Evolutionary conservation across 2,113 vertebrate species (phyloP).

Genomic region (Pseudopipra pipra): DNA sequence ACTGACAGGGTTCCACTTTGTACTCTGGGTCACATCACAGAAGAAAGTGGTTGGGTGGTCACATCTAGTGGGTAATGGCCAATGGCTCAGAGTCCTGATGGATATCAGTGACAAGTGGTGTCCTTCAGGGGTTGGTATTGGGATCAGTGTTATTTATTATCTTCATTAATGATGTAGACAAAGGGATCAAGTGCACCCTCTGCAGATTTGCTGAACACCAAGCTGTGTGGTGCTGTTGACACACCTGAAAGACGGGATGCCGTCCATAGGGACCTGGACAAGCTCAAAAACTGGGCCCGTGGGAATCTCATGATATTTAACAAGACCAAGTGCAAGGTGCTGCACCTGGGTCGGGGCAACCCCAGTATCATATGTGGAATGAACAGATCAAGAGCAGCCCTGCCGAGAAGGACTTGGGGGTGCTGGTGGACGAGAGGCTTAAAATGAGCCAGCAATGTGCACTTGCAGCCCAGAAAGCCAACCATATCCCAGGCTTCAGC

Average conservation of each 20-base stretch:
- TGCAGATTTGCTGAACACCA: neutral
- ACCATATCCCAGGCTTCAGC: neutral
- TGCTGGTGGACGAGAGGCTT: neutral
- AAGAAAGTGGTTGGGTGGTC: neutral
- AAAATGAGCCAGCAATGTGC: accelerated
- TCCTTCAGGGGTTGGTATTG: neutral
- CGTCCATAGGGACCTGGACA: neutral
- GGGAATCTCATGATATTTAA: neutral
- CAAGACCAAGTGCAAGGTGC: neutral
- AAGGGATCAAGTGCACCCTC: accelerated
- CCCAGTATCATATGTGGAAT: accelerated
- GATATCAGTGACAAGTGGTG: neutral
- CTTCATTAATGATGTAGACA: accelerated
- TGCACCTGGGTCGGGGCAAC: accelerated
- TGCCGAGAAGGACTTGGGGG: accelerated
- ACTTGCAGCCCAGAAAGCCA: neutral
- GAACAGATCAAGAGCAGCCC: no score
- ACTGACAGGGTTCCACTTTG: neutral
- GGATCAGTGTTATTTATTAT: neutral
- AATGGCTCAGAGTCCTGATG: neutral
- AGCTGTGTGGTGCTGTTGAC: neutral
- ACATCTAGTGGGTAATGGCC: neutral
- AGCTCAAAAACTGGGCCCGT: neutral
- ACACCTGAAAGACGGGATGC: neutral
- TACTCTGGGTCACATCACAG: neutral